Base-by-base conservation (phyloP, 2,888 invertebrate genomes). In the Aspidapion aeneum region DNA sequence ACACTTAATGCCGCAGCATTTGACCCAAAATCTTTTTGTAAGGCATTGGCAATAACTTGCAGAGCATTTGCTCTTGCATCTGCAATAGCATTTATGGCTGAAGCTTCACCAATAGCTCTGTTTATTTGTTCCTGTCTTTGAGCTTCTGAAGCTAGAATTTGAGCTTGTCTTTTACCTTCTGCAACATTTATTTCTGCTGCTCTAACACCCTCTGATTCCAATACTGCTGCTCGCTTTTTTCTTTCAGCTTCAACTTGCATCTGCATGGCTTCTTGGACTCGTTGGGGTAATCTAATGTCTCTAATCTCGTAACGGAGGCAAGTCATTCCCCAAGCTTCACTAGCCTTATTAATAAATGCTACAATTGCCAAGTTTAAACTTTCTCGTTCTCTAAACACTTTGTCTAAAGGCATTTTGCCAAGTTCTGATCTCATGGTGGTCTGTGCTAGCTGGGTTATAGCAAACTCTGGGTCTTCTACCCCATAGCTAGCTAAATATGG, bases 191-290 rank as follows among this genome's bases (percentile, higher is more conserved):
- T 96, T 68, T 98, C 96, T 0, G 94, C 93, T 69, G 91, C 91
- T 21, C 94, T 83, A 9, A 89, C 85, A 77, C 98, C 98, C 82
- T 99, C 99, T 0, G 98, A 98, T 78, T 99, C 98, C 68, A 99
- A 83, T 74, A 99, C 93, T 17, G 96, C 92, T 0, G 99, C 99
- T 69, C 99, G 84, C 78, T 99, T 99, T 75, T 91, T 90, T 61
- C 99, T 82, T 79, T 99, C 99, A 0, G 99, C 99, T 81, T 99
- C 98, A 0, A 99, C 99, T 83, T 99, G 99, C 97, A 98, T 98
- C 81, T 99, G 99, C 99, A 99, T 99, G 0, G 99, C 99, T 80
- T 98, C 98, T 76, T 98, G 95, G 1, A 99, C 93, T 72, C 97
- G 87, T 0, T 85, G 81, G 0, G 99, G 99, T 67, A 97, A 82